These are phyloP conservation scores for Penaeus monodon DNA, from an alignment of 2,888 invertebrate genomes.

Conservation along the genomic window DNA sequence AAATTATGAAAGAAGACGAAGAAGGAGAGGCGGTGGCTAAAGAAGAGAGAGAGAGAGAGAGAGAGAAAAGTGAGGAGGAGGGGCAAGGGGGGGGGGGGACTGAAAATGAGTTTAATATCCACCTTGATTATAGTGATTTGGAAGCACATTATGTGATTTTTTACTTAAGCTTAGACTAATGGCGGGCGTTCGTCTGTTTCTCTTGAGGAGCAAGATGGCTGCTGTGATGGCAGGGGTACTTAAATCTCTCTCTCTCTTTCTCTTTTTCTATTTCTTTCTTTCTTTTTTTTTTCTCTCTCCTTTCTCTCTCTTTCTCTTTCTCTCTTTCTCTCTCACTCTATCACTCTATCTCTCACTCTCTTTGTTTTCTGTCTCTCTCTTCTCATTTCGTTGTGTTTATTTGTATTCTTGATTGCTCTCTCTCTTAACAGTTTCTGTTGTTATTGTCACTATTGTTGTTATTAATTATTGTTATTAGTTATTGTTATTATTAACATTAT, in stretches of 20 bases:
- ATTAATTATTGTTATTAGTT: too few species aligned
- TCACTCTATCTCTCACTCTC: not conserved
- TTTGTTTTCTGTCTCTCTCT: not conserved
- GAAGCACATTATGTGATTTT: conserved; percentile 14
- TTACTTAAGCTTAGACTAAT: conserved; percentile 14
- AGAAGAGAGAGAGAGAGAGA: too few species aligned
- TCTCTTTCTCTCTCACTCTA: not conserved
- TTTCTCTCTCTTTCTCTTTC: not conserved
- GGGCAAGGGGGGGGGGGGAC: too few species aligned
- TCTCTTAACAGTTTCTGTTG: not conserved
- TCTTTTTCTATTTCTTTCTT: not conserved
- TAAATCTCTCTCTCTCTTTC: conserved; percentile 6
- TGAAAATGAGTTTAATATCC: conserved; percentile 15
- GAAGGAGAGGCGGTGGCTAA: too few species aligned
- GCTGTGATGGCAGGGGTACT: too few species aligned
- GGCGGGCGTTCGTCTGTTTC: not conserved
- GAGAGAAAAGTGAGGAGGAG: too few species aligned
- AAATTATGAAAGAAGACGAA: too few species aligned
- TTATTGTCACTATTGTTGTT: too few species aligned
- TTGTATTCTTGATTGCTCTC: not conserved
- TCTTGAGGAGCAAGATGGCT: not conserved
- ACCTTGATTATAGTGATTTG: conserved; percentile 12
- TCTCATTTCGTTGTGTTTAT: too few species aligned
- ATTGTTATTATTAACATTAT: too few species aligned
- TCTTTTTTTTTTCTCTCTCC: not conserved